Evolutionary conservation across 2,113 vertebrate species (phyloP), one percentile per base, ranked within the genome.

Genomic region (Sprattus sprattus): DNA sequence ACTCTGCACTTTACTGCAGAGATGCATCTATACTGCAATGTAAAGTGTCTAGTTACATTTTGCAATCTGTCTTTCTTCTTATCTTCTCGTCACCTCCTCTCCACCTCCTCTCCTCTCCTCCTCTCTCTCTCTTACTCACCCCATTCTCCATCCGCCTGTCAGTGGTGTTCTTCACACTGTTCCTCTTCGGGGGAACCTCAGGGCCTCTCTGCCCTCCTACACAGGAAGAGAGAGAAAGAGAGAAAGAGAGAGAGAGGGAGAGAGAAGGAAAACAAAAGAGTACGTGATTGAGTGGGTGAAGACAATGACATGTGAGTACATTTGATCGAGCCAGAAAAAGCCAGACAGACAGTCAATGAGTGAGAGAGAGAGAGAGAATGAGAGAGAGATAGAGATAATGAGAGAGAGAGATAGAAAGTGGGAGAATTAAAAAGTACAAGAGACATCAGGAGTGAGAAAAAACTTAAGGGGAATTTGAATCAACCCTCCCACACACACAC

Each of bases 91-190:
- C 22, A 25, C n/a, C 4, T 28, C 6, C 60, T 67, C 60, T 16
- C 50, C 47, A 6, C 54, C 11, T 52, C 13, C 50, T 15, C 50
- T 15, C 13, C 4, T 10, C 8, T 25, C 22, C 25, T 28, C 25
- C 22, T 8, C 6, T 57, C 54, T 67, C 60, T 67, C n/a, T 39
- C 25, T 71, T n/a, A 95, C 95, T 95, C 92, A 97, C 96, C 25
- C 96, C 96, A 44, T 97, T 97, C 90, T 97, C 96, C 87, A 95
- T 92, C 87, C 93, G 93, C 67, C 94, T 88, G 81, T 97, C 96
- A 9, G 84, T 88, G 87, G 93, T 88, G 60, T 90, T 85, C 90
- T 96, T 96, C 64, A 95, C 91, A 6, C 94, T 94, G 18, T 96
- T 97, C 89, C 96, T 95, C 88, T 95, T 96, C 84, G 94, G 86